Conservation (phyloP, 1,140 invertebrate genomes). For the Dendroctonus ponderosae region DNA sequence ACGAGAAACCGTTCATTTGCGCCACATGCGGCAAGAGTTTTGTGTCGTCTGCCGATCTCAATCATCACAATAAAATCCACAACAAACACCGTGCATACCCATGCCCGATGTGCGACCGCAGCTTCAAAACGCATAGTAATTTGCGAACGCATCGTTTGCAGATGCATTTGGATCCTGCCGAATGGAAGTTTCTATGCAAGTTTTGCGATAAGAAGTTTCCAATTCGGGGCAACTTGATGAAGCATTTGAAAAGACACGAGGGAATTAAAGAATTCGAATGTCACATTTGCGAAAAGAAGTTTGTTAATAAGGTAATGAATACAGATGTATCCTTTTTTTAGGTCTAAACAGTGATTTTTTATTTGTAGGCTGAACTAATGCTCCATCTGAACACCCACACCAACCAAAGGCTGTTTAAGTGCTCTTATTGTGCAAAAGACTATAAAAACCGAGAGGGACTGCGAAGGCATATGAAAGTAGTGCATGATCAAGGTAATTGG, state of each 20-base stretch:
- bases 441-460: constrained; percentile 33
- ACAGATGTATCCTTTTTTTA: not conserved
- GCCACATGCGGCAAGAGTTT: constrained; percentile 32
- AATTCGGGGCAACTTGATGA: constrained; percentile 23
- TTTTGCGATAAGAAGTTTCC: constrained; percentile 32
- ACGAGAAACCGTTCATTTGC: constrained; percentile 33
- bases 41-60: constrained; percentile 24
- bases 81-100: constrained; percentile 16
- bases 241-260: constrained; percentile 31
- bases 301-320: constrained; percentile 90
- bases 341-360: not conserved
- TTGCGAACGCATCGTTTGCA: constrained; percentile 27
- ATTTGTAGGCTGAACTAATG: constrained; percentile 62
- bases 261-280: constrained; percentile 56
- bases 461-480: constrained; percentile 28
- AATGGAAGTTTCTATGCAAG: constrained; percentile 29
- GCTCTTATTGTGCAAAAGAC: constrained; percentile 83
- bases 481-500: constrained; percentile 31
- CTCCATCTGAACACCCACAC: constrained; percentile 96
- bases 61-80: constrained; percentile 34
- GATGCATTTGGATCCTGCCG: constrained; percentile 27
- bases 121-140: constrained; percentile 32
- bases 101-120: constrained; percentile 21
- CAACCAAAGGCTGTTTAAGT: constrained; percentile 94
- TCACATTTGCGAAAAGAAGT: constrained; percentile 94